A percentile compares a stretch with the other conserved stretches of the same genome.
phyloP scores from a whole-genome alignment of 37 sponge, comb jelly and placozoan species.

The Beroe forskalii region DNA sequence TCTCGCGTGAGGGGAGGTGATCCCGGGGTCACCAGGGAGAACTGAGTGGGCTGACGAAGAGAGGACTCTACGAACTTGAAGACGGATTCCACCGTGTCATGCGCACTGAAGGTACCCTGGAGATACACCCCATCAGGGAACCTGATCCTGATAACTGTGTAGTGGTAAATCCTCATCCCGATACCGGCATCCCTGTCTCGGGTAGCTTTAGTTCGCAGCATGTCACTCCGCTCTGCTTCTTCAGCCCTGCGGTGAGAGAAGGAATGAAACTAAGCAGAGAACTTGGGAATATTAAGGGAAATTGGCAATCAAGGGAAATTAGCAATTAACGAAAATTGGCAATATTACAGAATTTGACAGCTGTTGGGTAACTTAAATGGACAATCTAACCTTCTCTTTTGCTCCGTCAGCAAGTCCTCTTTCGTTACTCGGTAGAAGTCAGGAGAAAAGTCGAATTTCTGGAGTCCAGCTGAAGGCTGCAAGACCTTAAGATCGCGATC shows the following conservation, averaged over 20 bases:
- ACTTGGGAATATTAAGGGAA: no score
- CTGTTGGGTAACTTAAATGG: no score
- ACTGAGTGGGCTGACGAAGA: conserved; percentile 3
- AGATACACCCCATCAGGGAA: conserved; percentile 38
- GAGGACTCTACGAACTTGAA: conserved; percentile 59
- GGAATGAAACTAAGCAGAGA: no score
- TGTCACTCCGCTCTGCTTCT: conserved; percentile 16
- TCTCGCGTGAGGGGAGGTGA: not conserved
- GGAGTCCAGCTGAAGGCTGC: not conserved
- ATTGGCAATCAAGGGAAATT: no score
- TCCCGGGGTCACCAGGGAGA: conserved; percentile 22
- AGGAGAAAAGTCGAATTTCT: conserved; percentile 23
- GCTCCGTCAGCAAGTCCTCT: conserved; percentile 27
- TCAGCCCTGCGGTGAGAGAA: not conserved
- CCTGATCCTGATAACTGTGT: conserved; percentile 25
- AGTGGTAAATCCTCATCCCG: conserved; percentile 63
- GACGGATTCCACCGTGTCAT: conserved; percentile 33
- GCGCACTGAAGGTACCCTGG: conserved; percentile 64
- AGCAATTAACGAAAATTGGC: no score
- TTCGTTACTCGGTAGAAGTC: conserved; percentile 46
- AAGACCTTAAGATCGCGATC: conserved; percentile 27
- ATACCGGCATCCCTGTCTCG: conserved; percentile 47
- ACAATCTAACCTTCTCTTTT: conserved; percentile 25
- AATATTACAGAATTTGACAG: no score
- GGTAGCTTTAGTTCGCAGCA: conserved; percentile 8